Conservation (phyloP, 1,140 invertebrate genomes). For the Drosophila orosa region DNA sequence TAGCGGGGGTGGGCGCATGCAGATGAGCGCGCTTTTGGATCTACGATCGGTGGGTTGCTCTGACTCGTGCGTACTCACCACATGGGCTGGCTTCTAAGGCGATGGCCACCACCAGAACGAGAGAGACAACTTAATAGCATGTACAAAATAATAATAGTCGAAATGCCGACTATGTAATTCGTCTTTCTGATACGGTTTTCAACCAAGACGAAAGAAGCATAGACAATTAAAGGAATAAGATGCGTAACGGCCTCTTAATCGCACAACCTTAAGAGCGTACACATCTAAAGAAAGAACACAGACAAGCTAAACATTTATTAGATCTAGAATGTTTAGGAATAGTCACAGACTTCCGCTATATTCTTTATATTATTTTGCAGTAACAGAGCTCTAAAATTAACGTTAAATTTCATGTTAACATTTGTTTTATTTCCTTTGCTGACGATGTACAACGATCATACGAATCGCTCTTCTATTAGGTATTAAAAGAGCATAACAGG, state of each 20-base stretch:
- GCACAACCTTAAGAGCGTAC: neutral
- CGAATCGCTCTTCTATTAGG: neutral
- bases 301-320: neutral
- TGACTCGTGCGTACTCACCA: constrained; percentile 70
- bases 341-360: neutral
- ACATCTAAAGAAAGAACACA: neutral
- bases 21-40: constrained; percentile 64
- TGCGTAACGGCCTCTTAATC: neutral
- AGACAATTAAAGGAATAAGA: neutral
- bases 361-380: neutral
- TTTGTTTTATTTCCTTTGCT: no score
- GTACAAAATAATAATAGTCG: constrained; percentile 14
- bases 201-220: neutral
- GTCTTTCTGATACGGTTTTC: no score
- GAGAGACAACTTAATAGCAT: constrained; percentile 68
- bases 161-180: neutral
- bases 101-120: constrained; percentile 52
- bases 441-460: no score
- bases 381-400: neutral
- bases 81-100: constrained; percentile 77
- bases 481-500: neutral
- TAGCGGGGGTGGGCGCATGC: constrained; percentile 52
- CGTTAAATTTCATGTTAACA: neutral
- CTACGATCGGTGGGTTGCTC: constrained; percentile 16
- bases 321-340: neutral